Conservation (phyloP, 1,140 invertebrate species). For the Apis florea region DNA sequence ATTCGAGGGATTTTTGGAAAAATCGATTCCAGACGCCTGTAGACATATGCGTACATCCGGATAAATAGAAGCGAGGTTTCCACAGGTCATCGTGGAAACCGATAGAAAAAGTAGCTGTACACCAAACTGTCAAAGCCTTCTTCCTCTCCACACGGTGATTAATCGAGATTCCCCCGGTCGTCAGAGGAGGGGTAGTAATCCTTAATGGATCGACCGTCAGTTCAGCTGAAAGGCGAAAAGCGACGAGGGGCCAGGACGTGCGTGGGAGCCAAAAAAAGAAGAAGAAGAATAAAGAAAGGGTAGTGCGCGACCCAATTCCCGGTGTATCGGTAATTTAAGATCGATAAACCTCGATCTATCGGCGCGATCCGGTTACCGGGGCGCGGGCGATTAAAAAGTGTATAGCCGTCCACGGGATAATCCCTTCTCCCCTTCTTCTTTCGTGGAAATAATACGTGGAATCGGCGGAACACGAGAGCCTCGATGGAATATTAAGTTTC, state of each 20-base stretch:
- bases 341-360: constrained; percentile 77
- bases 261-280: constrained; percentile 11
- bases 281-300: constrained; percentile 14
- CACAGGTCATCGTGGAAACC: neutral
- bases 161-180: constrained; percentile 49
- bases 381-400: constrained; percentile 76
- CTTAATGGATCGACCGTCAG: constrained; percentile 38
- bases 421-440: constrained; percentile 69
- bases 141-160: constrained; percentile 25
- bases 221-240: constrained; percentile 9
- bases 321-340: constrained; percentile 78
- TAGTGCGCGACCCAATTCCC: constrained; percentile 69
- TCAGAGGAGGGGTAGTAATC: constrained; percentile 52
- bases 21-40: too few species aligned
- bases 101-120: neutral
- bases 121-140: neutral
- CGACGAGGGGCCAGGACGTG: constrained; percentile 44
- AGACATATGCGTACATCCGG: too few species aligned
- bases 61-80: too few species aligned
- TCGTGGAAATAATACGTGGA: constrained; percentile 77
- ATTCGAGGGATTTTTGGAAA: too few species aligned
- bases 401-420: constrained; percentile 74
- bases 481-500: constrained; percentile 77
- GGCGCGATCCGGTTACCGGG: constrained; percentile 74
- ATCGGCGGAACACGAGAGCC: constrained; percentile 74